Base-by-base conservation (phyloP, 2,888 invertebrate species). In the Uropetala carovei region DNA sequence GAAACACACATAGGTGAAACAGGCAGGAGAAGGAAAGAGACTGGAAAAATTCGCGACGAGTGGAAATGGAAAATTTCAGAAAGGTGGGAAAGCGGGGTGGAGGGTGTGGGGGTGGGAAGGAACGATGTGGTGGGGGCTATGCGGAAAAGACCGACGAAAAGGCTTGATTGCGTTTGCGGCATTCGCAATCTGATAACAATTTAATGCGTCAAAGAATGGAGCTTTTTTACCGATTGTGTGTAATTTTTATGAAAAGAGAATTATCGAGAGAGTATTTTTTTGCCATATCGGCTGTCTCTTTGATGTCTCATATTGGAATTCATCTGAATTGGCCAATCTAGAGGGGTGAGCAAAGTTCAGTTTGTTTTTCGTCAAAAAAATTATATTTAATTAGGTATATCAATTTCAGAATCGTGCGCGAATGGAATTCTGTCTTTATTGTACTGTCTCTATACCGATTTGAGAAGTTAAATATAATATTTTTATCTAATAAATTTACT, bases 141-240 rank as follows among this genome's bases (percentile, higher is more conserved):
- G 86, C 60, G 86, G 60, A 60, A 43, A 86, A 58, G 68, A 18
- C 89, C 60, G 43, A 68, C 89, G 89, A 68, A 89, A 68, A 89
- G 68, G 56, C 89, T 89, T 89, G 89, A 89, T 89, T 89, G 89
- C 89, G 89, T 89, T 89, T 89, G 89, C n/a, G 89, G 68, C 89
- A 89, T 68, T 89, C 89, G 89, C 64, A 89, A 89, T 89, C 89
- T 68, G 89, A 89, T 89, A 89, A 89, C 89, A 89, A 89, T 89
- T 89, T 89, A 89, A 89, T 89, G 89, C 89, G 89, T 43, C 89
- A 64, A 89, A 89, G 89, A 89, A 86, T 86, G 57, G 57, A 56
- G 5, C 56, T 60, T 60, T 86, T 68, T 68, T 64, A 13, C 43
- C 89, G 43, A 30, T 14, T 58, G 11, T 11, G 59, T 43, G n/a